Conservation (phyloP, 2,113 vertebrate species). For the Ammodytes marinus region DNA sequence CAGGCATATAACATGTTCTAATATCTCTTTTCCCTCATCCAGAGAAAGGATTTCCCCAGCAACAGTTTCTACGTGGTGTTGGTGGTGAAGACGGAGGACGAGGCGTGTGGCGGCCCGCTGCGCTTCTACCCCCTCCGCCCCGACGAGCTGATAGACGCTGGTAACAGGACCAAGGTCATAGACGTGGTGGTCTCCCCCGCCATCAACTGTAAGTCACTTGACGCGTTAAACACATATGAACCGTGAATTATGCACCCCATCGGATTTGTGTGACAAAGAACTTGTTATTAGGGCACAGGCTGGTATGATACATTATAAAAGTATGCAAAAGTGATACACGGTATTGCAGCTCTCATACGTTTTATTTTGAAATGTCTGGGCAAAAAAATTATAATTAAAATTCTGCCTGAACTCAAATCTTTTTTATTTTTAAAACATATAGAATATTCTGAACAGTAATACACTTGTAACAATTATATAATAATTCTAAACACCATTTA, state of each 20-base stretch:
- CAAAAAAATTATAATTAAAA: too few species aligned
- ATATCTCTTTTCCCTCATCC: conserved; percentile 6
- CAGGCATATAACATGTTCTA: not conserved
- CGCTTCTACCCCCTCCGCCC: conserved; percentile 91
- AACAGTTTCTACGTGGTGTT: conserved; percentile 98
- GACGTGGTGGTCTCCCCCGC: conserved; percentile 91
- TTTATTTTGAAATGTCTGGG: too few species aligned
- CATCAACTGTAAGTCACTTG: conserved; percentile 88
- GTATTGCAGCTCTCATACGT: too few species aligned
- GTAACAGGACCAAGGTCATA: conserved; percentile 92
- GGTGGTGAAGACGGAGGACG: conserved; percentile 97
- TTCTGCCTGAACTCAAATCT: too few species aligned
- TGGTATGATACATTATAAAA: too few species aligned
- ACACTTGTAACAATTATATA: too few species aligned
- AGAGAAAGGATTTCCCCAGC: conserved; percentile 97
- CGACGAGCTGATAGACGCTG: conserved; percentile 91
- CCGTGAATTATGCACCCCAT: not conserved
- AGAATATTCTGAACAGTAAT: too few species aligned
- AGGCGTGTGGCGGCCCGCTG: conserved; percentile 92
- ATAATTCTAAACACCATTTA: too few species aligned
- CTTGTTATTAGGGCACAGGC: too few species aligned
- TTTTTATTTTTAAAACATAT: too few species aligned
- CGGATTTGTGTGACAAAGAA: not conserved
- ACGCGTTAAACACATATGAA: not conserved
- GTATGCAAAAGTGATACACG: too few species aligned